Conservation (phyloP, 2,888 invertebrate genomes). For the Plebejus anna region DNA sequence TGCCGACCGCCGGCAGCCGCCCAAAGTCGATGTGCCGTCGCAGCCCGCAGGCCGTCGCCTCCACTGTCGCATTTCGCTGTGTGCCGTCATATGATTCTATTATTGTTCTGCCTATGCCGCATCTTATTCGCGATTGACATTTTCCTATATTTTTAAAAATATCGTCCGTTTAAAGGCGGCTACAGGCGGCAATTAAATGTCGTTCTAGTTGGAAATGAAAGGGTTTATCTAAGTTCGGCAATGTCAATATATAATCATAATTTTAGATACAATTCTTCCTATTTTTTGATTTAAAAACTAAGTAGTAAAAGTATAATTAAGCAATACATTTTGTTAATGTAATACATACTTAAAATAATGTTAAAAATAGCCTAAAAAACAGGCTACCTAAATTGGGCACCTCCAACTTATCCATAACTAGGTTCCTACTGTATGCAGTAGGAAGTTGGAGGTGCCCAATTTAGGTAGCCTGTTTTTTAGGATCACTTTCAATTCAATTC, state of each 20-base stretch:
- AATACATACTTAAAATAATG: too few species aligned
- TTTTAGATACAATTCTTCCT: too few species aligned
- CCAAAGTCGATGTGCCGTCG: conserved; percentile 52
- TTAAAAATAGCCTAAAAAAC: background rate
- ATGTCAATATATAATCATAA: background rate
- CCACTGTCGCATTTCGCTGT: conserved; percentile 43
- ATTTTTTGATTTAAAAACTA: too few species aligned
- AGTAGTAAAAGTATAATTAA: too few species aligned
- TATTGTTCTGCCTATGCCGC: conserved; percentile 35
- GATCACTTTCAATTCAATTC: too few species aligned
- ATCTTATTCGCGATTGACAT: conserved; percentile 28
- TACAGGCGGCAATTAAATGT: background rate
- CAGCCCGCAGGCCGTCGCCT: conserved; percentile 38
- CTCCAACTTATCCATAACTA: background rate
- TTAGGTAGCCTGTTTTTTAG: too few species aligned
- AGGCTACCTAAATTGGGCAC: background rate
- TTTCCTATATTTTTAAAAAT: conserved; percentile 5
- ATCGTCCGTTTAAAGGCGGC: background rate
- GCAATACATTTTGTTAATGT: too few species aligned
- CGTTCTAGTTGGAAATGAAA: background rate
- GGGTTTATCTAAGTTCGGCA: background rate
- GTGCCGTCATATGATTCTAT: conserved; percentile 43
- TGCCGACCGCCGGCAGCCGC: conserved; percentile 55
- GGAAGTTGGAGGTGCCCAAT: too few species aligned
- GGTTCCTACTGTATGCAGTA: background rate